phyloP scores from a whole-genome alignment of 2,888 invertebrate genomes.

The Nemotelus pantherinus region DNA sequence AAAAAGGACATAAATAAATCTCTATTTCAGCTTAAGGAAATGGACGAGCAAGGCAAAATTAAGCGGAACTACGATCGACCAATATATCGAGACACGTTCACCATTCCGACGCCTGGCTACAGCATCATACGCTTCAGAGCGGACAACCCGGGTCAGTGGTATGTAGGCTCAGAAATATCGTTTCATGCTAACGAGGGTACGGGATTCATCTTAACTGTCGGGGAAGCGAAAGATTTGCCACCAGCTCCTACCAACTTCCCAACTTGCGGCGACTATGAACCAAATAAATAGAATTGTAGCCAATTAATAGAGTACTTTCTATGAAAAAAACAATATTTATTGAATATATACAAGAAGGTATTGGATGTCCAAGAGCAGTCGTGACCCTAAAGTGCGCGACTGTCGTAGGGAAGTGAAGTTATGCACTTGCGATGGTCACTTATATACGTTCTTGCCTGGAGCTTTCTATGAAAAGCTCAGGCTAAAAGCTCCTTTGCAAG shows the following conservation, averaged over 20 bases:
- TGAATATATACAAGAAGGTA: too few species aligned
- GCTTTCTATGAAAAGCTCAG: too few species aligned
- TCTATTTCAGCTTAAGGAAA: conserved; percentile 13
- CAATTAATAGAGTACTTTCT: too few species aligned
- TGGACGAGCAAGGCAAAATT: conserved; percentile 11
- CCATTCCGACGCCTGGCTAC: conserved; percentile 9
- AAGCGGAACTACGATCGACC: conserved; percentile 6
- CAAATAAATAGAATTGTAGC: neutral
- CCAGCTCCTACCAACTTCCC: neutral
- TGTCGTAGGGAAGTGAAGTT: too few species aligned
- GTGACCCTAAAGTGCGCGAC: too few species aligned
- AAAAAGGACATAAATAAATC: conserved; percentile 5
- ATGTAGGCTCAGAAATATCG: neutral
- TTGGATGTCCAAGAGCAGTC: too few species aligned
- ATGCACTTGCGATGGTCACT: too few species aligned
- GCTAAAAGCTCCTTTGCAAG: too few species aligned
- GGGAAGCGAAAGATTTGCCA: neutral
- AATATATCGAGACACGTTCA: neutral
- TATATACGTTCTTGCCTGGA: too few species aligned
- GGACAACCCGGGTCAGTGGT: conserved; percentile 15
- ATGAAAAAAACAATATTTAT: too few species aligned
- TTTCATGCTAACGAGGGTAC: neutral
- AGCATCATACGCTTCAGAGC: conserved; percentile 18
- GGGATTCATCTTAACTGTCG: conserved; percentile 6
- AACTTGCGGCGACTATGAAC: conserved; percentile 17